Evolutionary conservation across 2,888 invertebrate genomes (phyloP), one percentile per base, ranked within the genome.

Genomic region (Drosophila pullipes): DNA sequence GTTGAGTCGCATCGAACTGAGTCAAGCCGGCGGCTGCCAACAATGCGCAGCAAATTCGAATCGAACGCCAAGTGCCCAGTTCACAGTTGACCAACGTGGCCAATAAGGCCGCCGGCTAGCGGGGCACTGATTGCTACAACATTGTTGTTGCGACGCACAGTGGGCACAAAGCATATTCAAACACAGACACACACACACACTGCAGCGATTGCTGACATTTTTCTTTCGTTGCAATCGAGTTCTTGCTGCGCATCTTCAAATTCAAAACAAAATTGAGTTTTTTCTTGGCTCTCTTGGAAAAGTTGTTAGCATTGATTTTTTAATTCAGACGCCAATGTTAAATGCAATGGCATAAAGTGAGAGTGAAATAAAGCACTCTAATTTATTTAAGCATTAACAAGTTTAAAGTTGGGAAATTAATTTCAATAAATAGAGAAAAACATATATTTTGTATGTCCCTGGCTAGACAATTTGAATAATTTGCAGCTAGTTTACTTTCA

Each of bases 21-120:
- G 73, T 28, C n/a, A 50, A 60, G 62, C 65, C 74, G 63, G 39
- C 61, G 55, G 68, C 61, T 64, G 50, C 69, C 66, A 81, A 78
- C 71, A 71, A 78, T 71, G 71, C 71, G 78, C 63, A 75, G 53
- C 61, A 63, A 71, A 74, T 76, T 58, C 80, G 76, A 69, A 81
- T 67, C 71, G 74, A 81, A 69, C 79, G 73, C 79, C 82, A 83
- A 82, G 79, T 78, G 62, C 73, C 70, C 60, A 70, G 74, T 84
- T 80, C 69, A 72, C 80, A 77, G 66, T 80, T 75, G 61, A 60
- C 52, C 64, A 76, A 73, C 54, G 64, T 41, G 41, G 60, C 59
- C 63, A 53, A 57, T 58, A 76, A 58, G 47, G 47, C 62, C 66
- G 58, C 50, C 28, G 18, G 50, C 53, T 22, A 39, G 67, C 59